These are phyloP conservation scores for Steinernema scapterisci DNA, from an alignment of 2,888 invertebrate species.

Conservation along the genomic window DNA sequence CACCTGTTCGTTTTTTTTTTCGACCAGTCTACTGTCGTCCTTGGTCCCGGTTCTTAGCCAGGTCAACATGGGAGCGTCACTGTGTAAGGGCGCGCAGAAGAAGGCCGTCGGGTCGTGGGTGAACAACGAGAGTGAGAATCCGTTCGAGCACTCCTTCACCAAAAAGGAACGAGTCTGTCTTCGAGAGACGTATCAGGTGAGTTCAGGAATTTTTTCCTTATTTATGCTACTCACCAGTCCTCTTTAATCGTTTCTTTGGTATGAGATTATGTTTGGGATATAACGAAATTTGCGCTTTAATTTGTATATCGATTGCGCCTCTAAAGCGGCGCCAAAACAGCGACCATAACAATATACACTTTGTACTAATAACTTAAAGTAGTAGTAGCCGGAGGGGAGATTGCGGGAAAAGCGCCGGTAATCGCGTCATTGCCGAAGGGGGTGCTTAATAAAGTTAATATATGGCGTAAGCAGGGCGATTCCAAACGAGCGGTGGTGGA, in stretches of 20 bases:
- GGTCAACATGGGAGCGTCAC: conserved; percentile 56
- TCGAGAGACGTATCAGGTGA: conserved; percentile 60
- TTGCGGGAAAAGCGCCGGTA: background rate
- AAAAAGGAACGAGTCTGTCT: conserved; percentile 64
- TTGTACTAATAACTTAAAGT: conserved; percentile 11
- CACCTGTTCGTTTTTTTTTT: too few relatives aligned
- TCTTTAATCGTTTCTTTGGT: background rate
- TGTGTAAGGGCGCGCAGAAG: conserved; percentile 58
- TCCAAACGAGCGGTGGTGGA: too few relatives aligned
- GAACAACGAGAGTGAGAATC: conserved; percentile 64
- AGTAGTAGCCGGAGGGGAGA: too few relatives aligned
- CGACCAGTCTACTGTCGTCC: too few relatives aligned
- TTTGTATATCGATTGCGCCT: background rate
- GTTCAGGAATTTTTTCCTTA: too few relatives aligned
- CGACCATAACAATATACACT: background rate
- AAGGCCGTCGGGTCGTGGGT: conserved; percentile 63
- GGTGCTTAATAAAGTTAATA: conserved; percentile 8
- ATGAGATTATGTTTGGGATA: background rate
- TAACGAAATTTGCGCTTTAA: background rate
- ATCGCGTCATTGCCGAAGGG: conserved; percentile 4
- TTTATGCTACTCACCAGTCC: too few relatives aligned
- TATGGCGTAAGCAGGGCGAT: background rate
- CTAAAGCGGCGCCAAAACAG: background rate
- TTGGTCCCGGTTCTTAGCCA: too few relatives aligned
- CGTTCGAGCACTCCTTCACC: conserved; percentile 58